phyloP scores from a whole-genome alignment of 2,888 invertebrate species.

The Escarpia spicata region DNA sequence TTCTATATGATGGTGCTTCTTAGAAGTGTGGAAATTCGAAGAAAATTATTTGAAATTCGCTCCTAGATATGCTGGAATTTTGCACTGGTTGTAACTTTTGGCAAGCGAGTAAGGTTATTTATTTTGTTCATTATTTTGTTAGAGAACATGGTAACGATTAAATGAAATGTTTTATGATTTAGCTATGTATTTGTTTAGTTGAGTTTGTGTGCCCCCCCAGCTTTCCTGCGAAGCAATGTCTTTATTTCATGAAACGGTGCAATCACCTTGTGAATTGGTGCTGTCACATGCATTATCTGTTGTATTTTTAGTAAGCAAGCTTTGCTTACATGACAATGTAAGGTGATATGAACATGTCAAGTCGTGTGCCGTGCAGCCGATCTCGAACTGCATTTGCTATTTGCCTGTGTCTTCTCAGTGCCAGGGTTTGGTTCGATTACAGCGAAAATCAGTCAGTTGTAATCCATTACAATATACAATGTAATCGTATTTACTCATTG shows the following conservation, averaged over 20 bases:
- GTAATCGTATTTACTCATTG: neutral
- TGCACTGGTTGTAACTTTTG: neutral
- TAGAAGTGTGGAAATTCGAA: neutral
- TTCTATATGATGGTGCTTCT: neutral
- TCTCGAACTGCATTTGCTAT: neutral
- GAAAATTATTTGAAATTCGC: neutral
- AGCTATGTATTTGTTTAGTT: constrained; percentile 10
- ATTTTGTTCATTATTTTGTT: neutral
- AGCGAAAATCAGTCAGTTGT: neutral
- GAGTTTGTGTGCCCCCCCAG: neutral
- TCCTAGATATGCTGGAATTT: neutral
- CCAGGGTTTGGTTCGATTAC: neutral
- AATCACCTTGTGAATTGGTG: neutral
- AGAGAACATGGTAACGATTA: neutral
- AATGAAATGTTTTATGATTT: neutral
- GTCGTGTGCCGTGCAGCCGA: neutral
- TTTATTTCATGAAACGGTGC: neutral
- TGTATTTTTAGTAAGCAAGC: neutral
- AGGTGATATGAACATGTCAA: neutral
- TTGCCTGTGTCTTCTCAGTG: neutral
- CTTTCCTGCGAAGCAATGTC: neutral
- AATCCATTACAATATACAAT: neutral
- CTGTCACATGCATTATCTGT: neutral
- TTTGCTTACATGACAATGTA: neutral
- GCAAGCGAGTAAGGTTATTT: neutral